These are phyloP conservation scores for Boulengeromyrus knoepffleri DNA, from an alignment of 2,113 vertebrate species.

Conservation along the genomic window DNA sequence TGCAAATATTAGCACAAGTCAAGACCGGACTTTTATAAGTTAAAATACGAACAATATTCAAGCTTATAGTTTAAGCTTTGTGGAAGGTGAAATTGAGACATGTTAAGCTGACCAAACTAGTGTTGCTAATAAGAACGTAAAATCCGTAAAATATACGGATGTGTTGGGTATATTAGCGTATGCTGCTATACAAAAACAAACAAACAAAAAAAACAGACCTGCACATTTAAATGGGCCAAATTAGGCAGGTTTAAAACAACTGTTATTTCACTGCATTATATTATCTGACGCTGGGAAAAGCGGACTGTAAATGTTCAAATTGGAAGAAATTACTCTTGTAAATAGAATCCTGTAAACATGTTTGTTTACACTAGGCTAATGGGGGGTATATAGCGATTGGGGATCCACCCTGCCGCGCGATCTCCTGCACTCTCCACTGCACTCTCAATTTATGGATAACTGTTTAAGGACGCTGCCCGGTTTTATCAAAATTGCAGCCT, in stretches of 20 bases:
- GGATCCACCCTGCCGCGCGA: background rate
- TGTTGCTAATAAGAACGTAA: background rate
- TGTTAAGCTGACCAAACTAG: background rate
- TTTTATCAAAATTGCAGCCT: slow-evolving; percentile 16
- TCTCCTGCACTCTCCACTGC: background rate
- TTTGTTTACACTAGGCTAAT: background rate
- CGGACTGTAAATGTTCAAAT: background rate
- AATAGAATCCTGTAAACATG: background rate
- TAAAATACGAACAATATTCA: background rate
- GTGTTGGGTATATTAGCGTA: background rate
- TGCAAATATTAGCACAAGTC: background rate
- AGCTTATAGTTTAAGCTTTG: background rate
- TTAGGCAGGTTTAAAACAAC: background rate
- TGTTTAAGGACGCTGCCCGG: slow-evolving; percentile 10
- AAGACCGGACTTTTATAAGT: background rate
- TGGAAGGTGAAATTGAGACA: background rate
- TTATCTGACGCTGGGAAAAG: background rate
- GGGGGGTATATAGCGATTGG: background rate
- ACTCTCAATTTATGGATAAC: slow-evolving; percentile 16
- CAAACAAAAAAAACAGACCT: background rate
- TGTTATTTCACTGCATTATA: background rate
- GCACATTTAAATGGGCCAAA: background rate
- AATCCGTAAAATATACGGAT: background rate
- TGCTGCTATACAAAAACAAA: background rate
- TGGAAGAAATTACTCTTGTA: background rate